Base-by-base conservation (phyloP, 2,797 vertebrate genomes). In the Hemibagrus guttatus region DNA sequence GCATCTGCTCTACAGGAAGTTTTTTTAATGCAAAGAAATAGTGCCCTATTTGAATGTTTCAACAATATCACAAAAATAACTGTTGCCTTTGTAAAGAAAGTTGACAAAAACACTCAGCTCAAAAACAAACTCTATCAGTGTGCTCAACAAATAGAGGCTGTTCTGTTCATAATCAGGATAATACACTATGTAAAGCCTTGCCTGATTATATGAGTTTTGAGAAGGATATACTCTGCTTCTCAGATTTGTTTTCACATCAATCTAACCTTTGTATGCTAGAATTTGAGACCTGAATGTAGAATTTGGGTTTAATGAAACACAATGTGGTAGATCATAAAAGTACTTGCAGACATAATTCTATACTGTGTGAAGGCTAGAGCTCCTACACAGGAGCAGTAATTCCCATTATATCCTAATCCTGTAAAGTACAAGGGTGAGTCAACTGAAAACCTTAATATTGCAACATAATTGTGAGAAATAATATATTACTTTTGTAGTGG, bases 21-120 rank as follows among this genome's bases (percentile, higher is more conserved):
- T 68, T 21, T 21, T 82, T 66, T 49, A 28, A n/a, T n/a, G 26
- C 79, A 46, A 21, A 64, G 39, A 19, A 69, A 83, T 8, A 14
- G 28, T 21, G 6, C 58, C 31, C 58, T 26, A 80, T 42, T 13
- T 23, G 2, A 58, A 1, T 61, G 21, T 39, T 21, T 42, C 13
- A 64, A 63, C 39, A 63, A 81, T 28, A 64, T 64, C n/a, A 46
- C 23, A 81, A 52, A 82, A 82, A 82, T 16, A 28, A 26, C 59
- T 26, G 13, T 13, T 59, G 31, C 2, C 19, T 35, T 35, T 31
- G 61, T 59, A 56, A 28, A 58, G 17, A 13, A 49, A 76, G 52
- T 21, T 56, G n/a, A 11, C 74, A 79, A 46, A 63, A 46, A 46
- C 80, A 66, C 6, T 59, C 21, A 14, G 21, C 39, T 6, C 31